Base-by-base conservation (phyloP, 2,888 invertebrate genomes). In the Meliscaeva auricollis region DNA sequence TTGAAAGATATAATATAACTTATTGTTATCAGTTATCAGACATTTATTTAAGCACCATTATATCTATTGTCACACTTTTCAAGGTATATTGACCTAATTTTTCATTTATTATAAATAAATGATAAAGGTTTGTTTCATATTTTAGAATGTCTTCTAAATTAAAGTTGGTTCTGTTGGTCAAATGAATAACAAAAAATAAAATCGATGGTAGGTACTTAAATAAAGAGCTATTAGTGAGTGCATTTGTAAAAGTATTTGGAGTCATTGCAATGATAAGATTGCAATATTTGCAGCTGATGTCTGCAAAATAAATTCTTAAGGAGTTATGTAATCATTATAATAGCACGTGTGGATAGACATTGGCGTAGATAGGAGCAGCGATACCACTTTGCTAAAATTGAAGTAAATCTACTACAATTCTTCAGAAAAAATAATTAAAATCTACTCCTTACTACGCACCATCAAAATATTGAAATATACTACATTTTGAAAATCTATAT, bases 31-130 rank as follows among this genome's bases (percentile, higher is more conserved):
- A 50, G 35, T 50, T 66, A 66, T 66, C 66, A 35, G 8, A 32
- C 20, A 48, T 32, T 15, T 17, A 2, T 0, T 20, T 26, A n/a
- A n/a, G 13, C 7, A 7, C 2, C 13, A n/a, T 44, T 17, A 1
- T 17, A 7, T 32, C 32, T 30, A 7, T 20, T 15, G 7, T 15
- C n/a, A 22, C 8, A 2, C 9, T 32, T 9, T 66, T 50, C 50
- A 66, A 50, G 35, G 48, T 66, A 17, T 66, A 50, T 66, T 66
- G 66, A 50, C 66, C 66, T 66, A 66, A 46, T 20, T 58, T 20
- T 58, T 35, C 9, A 6, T 11, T 9, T 1, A 9, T 9, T 38
- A 8, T 9, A 9, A 9, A 38, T 38, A 13, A 38, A 38, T 9
- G 38, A 11, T 38, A 13, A 13, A 3, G 9, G n/a, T n/a, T n/a